Evolutionary conservation across 2,113 vertebrate species (phyloP).

Genomic region (Glaucidium brasilianum): DNA sequence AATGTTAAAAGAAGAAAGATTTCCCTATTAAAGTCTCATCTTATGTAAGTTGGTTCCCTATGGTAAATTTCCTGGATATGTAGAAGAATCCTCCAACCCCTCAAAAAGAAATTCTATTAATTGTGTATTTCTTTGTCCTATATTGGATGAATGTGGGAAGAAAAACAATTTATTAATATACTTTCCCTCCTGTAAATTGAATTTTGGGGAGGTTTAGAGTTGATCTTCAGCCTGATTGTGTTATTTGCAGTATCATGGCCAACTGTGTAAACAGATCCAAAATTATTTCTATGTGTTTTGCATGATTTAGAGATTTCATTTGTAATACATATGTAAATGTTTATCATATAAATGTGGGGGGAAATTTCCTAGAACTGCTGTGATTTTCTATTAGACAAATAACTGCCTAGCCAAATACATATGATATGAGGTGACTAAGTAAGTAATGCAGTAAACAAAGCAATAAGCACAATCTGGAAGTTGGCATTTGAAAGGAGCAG

Average conservation of each 20-base stretch:
- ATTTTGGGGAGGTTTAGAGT: neutral
- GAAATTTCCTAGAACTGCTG: neutral
- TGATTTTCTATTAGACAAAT: neutral
- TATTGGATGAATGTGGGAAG: neutral
- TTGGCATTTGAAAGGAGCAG: neutral
- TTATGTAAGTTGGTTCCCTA: neutral
- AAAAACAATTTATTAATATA: neutral
- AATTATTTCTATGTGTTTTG: neutral
- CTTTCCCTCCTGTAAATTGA: neutral
- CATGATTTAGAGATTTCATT: neutral
- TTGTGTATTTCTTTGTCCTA: neutral
- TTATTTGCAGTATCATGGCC: neutral
- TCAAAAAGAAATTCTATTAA: neutral
- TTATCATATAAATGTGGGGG: neutral
- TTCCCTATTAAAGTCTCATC: neutral
- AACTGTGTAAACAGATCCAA: neutral
- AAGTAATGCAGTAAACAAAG: neutral
- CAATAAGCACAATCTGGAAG: neutral
- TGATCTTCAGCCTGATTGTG: neutral
- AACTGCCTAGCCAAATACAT: neutral
- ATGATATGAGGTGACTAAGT: neutral
- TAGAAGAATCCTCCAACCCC: neutral
- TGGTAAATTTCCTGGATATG: neutral
- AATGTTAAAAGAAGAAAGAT: accelerated
- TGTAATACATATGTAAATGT: slow-evolving; percentile 10